Evolutionary conservation across 1,140 invertebrate species (phyloP), one percentile per base, ranked within the genome.

Genomic region (Ceratosolen solmsi): DNA sequence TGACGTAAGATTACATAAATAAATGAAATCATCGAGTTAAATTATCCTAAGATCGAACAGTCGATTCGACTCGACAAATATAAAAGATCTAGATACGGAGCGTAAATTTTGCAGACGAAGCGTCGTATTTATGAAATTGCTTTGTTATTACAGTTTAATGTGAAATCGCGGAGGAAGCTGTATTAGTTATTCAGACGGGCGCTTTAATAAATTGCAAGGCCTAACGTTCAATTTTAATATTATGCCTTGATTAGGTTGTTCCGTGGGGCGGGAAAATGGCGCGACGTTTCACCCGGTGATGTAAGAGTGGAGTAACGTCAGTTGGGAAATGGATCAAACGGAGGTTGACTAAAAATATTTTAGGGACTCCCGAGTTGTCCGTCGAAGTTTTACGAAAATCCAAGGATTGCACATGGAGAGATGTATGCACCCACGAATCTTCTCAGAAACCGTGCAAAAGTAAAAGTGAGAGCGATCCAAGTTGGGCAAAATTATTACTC

Each of bases 171-270:
- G 22, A 68, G 11, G 15, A n/a, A 0, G 33, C 25, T 1, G 1
- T n/a, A 5, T 15, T 22, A 68, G 33, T 22, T 68, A 68, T 68
- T 38, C 63, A n/a, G 33, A 0, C 0, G 2, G 17, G 0, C 33
- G 33, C 63, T n/a, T 68, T 22, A 68, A 68, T 68, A 68, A 68
- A 68, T 68, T 11, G 4, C 63, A 13, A 38, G 58, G 11, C 3
- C 33, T 2, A 33, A 41, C 38, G 74, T 49, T 76, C 38, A 63
- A 65, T 76, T 63, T 76, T 46, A 63, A 76, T 76, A 76, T 49
- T 60, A 15, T 33, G 20, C n/a, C 70, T 5, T 27, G 38, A 49
- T 46, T 38, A 68, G 33, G 15, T 5, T 15, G 51, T 3, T 3
- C 9, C 58, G n/a, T 25, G 3, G 58, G 58, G 8, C 25, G 54